Evolutionary conservation across 2,797 vertebrate species (phyloP), one percentile per base, ranked within the genome.

Genomic region (Macroramphosus scolopax): DNA sequence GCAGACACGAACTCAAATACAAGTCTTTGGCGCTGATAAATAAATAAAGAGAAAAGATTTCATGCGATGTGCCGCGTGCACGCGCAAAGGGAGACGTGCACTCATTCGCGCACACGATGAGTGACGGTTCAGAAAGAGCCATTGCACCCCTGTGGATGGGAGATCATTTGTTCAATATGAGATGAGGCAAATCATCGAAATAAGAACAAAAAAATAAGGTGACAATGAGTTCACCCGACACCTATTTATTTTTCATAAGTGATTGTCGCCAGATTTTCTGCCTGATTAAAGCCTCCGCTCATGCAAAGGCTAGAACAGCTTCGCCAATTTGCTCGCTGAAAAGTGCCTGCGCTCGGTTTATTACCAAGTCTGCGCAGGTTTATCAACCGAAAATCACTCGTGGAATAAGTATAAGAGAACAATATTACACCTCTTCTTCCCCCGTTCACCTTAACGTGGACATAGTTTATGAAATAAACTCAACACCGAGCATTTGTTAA

Each of bases 241-340:
- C 36, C 34, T 10, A 2, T 37, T 13, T 36, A 13, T 41, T 13
- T 52, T 63, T 48, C 25, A 64, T 72, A 22, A 56, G 24, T 39
- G 42, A 63, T 56, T 71, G 46, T 61, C 30, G 5, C 36, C 43
- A 39, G 32, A 67, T 71, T 79, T 75, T 72, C 54, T 52, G 60
- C 52, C 18, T 47, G 59, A 50, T 37, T 46, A 38, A 50, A 55
- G 68, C 55, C 17, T 42, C 50, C 50, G 35, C 51, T 60, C 43
- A 17, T 5, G 60, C 42, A 54, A 34, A 62, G 30, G 43, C 16
- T 12, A 29, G n/a, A n/a, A n/a, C 48, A 20, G 42, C 51, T 6
- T 47, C 61, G 61, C 38, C 53, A 31, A 35, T 29, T 11, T 31
- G 37, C 47, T 44, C 18, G 12, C 1, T n/a, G 26, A 35, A 34